These are phyloP conservation scores for Lithophane socia DNA, from an alignment of 2,888 invertebrate species.

Conservation along the genomic window DNA sequence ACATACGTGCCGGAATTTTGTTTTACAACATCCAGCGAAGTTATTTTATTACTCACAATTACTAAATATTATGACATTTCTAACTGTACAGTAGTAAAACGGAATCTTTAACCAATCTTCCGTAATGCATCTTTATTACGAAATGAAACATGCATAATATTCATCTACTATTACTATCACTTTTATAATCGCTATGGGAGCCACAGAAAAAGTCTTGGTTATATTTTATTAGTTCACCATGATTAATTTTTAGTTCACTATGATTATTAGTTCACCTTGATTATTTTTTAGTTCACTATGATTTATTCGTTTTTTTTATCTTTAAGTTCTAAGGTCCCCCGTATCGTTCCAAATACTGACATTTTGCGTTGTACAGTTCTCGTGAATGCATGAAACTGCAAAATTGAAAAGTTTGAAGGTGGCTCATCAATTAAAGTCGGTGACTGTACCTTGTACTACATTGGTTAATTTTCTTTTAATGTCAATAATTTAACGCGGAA, in stretches of 20 bases:
- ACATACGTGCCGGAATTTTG: constrained; percentile 39
- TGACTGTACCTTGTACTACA: not conserved
- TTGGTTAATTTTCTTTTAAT: not conserved
- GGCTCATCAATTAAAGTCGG: too few relatives aligned
- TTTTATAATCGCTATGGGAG: constrained; percentile 28
- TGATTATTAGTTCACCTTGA: not conserved
- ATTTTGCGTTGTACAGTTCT: too few relatives aligned
- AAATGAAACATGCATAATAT: constrained; percentile 29
- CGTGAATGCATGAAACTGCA: too few relatives aligned
- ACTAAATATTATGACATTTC: constrained; percentile 54
- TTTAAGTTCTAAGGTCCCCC: not conserved
- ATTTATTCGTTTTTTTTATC: not conserved
- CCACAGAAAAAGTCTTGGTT: constrained; percentile 11
- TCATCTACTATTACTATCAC: constrained; percentile 11
- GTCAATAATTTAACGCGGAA: not conserved
- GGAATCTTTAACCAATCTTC: constrained; percentile 34
- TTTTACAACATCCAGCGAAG: constrained; percentile 23
- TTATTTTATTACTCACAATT: constrained; percentile 52
- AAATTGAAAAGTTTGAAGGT: too few relatives aligned
- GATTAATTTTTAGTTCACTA: not conserved
- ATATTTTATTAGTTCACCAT: constrained; percentile 2
- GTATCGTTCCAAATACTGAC: not conserved
- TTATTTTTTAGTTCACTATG: not conserved
- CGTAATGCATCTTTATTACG: constrained; percentile 20
- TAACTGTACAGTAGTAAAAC: constrained; percentile 43